Percentiles rank a stretch among this genome's conserved stretches.
Conservation (phyloP, 2,113 vertebrate species). For the Danionella cerebrum region DNA sequence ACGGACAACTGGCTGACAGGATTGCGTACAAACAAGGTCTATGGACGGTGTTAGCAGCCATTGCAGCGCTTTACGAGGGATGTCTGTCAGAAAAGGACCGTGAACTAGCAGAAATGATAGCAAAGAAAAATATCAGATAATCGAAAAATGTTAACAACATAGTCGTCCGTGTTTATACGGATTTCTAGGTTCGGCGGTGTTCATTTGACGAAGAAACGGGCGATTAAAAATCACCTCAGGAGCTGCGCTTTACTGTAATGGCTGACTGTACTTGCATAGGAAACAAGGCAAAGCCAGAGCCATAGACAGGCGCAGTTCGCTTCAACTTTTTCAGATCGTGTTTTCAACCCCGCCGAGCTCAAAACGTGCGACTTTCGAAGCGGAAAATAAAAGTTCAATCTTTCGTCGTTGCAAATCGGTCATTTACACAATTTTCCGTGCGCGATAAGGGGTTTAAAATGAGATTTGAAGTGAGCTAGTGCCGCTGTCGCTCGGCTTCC, state of each 20-base stretch:
- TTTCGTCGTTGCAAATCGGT: slow-evolving; percentile 44
- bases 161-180: neutral
- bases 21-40: slow-evolving; percentile 46
- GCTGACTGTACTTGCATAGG: slow-evolving; percentile 83
- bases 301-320: slow-evolving; percentile 73
- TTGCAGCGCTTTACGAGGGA: slow-evolving; percentile 64
- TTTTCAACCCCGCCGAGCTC: slow-evolving; percentile 46
- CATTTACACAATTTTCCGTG: slow-evolving; percentile 48
- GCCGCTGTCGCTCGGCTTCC: slow-evolving; percentile 60
- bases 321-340: slow-evolving; percentile 76
- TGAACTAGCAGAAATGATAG: slow-evolving; percentile 47
- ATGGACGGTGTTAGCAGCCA: slow-evolving; percentile 43
- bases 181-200: neutral
- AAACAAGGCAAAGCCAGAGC: slow-evolving; percentile 69
- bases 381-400: slow-evolving; percentile 56
- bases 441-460: slow-evolving; percentile 40
- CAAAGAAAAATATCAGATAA: neutral
- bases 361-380: slow-evolving; percentile 43
- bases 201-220: slow-evolving; percentile 23
- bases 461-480: slow-evolving; percentile 46
- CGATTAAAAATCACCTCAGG: slow-evolving; percentile 45
- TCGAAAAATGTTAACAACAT: neutral
- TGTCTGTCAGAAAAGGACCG: slow-evolving; percentile 55
- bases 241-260: slow-evolving; percentile 79
- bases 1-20: slow-evolving; percentile 40